These are phyloP conservation scores for Diaprepes abbreviatus DNA, from an alignment of 2,888 invertebrate genomes.

Conservation along the genomic window DNA sequence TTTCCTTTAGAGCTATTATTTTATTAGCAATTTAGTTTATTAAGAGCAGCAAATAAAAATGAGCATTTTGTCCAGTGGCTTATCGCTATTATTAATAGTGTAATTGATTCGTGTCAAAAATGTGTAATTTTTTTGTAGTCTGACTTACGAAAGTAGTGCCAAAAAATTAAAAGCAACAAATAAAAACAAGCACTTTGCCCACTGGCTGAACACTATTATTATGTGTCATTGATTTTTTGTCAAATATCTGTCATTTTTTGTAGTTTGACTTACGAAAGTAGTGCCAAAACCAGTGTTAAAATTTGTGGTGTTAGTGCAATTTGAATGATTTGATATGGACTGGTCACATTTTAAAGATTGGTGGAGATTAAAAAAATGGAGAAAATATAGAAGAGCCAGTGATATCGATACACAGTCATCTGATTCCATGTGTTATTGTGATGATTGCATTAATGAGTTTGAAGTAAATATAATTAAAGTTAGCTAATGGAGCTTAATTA, in stretches of 20 bases:
- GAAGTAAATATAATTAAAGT: constrained; percentile 30
- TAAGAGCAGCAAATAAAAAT: background rate
- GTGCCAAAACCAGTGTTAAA: background rate
- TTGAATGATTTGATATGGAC: constrained; percentile 71
- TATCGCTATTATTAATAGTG: constrained; percentile 2
- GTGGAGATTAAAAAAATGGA: constrained; percentile 83
- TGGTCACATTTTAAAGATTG: constrained; percentile 87
- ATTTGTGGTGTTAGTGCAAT: background rate
- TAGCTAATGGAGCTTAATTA: no score
- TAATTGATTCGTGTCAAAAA: constrained; percentile 13
- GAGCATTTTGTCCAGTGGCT: background rate
- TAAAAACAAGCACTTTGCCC: background rate
- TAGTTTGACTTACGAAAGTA: background rate
- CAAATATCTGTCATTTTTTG: background rate
- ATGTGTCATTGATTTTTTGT: constrained; percentile 22
- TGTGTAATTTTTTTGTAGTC: background rate
- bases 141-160: background rate
- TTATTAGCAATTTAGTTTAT: no score
- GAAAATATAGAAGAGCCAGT: constrained; percentile 71
- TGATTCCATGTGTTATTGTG: constrained; percentile 83
- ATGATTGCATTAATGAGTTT: constrained; percentile 72
- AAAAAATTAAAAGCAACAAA: background rate
- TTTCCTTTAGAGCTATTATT: no score
- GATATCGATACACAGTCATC: constrained; percentile 61
- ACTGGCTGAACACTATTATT: background rate